phyloP scores from a whole-genome alignment of 2,113 vertebrate genomes.

The Corydoras sp. region DNA sequence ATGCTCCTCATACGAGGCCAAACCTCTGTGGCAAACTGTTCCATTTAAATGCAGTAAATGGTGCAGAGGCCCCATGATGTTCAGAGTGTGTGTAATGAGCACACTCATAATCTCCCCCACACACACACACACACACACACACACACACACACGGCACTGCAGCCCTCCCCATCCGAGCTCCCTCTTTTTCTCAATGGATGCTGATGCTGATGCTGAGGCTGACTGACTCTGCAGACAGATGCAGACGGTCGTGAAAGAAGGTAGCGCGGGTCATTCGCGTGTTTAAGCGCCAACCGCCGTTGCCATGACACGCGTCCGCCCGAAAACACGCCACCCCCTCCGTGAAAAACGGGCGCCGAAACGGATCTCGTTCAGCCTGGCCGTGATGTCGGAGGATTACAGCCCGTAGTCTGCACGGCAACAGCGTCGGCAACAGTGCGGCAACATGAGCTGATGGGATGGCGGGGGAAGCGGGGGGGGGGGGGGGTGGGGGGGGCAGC shows the following conservation, averaged over 20 bases:
- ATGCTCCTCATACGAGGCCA: background rate
- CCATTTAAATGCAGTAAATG: background rate
- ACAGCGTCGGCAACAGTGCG: slow-evolving; percentile 44
- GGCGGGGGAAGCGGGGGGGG: background rate
- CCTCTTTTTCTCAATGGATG: slow-evolving; percentile 44
- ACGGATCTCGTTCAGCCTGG: slow-evolving; percentile 55
- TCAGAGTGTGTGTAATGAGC: slow-evolving; percentile 16
- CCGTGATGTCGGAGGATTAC: slow-evolving; percentile 56
- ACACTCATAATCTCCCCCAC: slow-evolving; percentile 11
- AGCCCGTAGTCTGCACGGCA: slow-evolving; percentile 70
- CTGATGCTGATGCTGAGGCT: slow-evolving; percentile 11
- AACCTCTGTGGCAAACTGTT: background rate
- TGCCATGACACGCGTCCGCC: slow-evolving; percentile 51
- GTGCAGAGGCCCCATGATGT: slow-evolving; percentile 26
- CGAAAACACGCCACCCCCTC: slow-evolving; percentile 60
- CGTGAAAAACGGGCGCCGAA: slow-evolving; percentile 15
- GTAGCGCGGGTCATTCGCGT: slow-evolving; percentile 25
- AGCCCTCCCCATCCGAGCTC: slow-evolving; percentile 35
- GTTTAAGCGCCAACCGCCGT: slow-evolving; percentile 31
- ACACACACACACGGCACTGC: slow-evolving; percentile 37
- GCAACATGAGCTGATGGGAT: slow-evolving; percentile 32
- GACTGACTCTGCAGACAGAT: slow-evolving; percentile 8
- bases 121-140: slow-evolving; percentile 22
- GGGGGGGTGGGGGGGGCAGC: slow-evolving; percentile 36
- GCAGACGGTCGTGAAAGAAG: background rate